Conservation (phyloP, 2,797 vertebrate species). For the Naso thynnoides region DNA sequence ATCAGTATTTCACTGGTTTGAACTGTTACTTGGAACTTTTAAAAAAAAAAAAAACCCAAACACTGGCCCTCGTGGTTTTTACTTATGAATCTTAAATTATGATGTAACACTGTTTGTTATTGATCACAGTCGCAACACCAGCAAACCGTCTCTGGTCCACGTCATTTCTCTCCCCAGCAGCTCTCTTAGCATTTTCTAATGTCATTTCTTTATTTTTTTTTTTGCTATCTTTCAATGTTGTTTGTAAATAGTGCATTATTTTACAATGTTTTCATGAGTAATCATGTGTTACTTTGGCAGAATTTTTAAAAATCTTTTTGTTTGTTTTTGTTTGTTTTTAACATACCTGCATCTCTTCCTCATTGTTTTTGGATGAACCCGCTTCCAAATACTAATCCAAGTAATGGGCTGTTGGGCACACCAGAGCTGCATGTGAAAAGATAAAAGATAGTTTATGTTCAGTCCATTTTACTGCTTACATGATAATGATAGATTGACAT, state of each 20-base stretch:
- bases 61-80: conserved; percentile 38
- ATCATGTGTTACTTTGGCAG: conserved; percentile 34
- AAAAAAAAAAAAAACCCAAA: background rate
- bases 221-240: conserved; percentile 22
- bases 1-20: conserved; percentile 13
- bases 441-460: conserved; percentile 56
- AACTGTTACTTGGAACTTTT: conserved; percentile 28
- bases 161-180: conserved; percentile 1
- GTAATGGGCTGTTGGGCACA: conserved; percentile 40
- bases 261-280: conserved; percentile 44
- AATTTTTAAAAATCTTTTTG: conserved; percentile 30
- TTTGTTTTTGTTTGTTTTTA: conserved; percentile 12
- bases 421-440: conserved; percentile 63
- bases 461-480: conserved; percentile 53
- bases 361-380: conserved; percentile 46
- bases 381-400: conserved; percentile 62
- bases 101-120: conserved; percentile 47
- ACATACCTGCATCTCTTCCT: conserved; percentile 21
- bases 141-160: conserved; percentile 41
- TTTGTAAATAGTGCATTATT: conserved; percentile 58
- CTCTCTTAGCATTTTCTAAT: conserved; percentile 5
- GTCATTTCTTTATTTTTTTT: conserved; percentile 26
- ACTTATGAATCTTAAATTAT: conserved; percentile 34
- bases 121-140: conserved; percentile 59
- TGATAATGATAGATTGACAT: conserved; percentile 55